Percentiles rank a stretch among this genome's conserved stretches.
These are phyloP conservation scores for Drosophila arawakana DNA, from an alignment of 1,140 invertebrate genomes.

Conservation along the genomic window DNA sequence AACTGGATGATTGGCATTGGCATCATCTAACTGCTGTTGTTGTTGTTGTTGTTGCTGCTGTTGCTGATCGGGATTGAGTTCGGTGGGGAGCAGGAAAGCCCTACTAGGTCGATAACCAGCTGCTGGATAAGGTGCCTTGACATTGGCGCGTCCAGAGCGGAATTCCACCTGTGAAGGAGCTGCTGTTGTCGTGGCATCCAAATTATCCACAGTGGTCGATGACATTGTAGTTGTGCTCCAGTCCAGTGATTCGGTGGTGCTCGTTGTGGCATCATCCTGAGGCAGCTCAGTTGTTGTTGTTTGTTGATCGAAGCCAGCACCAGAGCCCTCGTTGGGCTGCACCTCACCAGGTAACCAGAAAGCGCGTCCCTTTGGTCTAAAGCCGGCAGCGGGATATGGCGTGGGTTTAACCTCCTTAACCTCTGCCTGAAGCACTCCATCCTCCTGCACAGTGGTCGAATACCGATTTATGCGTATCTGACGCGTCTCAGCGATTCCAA, in stretches of 20 bases:
- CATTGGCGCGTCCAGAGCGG: constrained; percentile 46
- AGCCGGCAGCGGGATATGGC: constrained; percentile 69
- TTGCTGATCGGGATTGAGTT: constrained; percentile 39
- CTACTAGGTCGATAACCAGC: constrained; percentile 73
- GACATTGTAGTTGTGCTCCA: constrained; percentile 50
- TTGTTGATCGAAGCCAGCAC: constrained; percentile 13
- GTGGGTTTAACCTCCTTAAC: constrained; percentile 49
- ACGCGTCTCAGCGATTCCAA: constrained; percentile 42
- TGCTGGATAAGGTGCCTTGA: constrained; percentile 68
- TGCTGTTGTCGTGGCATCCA: constrained; percentile 48
- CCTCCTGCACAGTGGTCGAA: constrained; percentile 67
- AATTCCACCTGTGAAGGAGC: constrained; percentile 21
- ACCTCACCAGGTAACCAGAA: constrained; percentile 65
- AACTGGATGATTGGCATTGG: constrained; percentile 68
- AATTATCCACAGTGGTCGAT: constrained; percentile 34
- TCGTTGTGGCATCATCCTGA: constrained; percentile 44
- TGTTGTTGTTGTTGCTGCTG: constrained; percentile 32
- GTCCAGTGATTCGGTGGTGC: constrained; percentile 62
- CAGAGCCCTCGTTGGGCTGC: constrained; percentile 37
- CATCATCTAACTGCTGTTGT: not conserved
- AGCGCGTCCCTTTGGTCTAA: constrained; percentile 59
- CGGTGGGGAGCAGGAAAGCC: constrained; percentile 69
- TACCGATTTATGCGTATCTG: constrained; percentile 77
- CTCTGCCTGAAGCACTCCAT: constrained; percentile 46
- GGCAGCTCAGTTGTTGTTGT: constrained; percentile 60